A percentile compares a stretch with the other conserved stretches of the same genome.
Evolutionary conservation across 2,113 vertebrate species (phyloP).

Genomic region (Pycnonotus jocosus): DNA sequence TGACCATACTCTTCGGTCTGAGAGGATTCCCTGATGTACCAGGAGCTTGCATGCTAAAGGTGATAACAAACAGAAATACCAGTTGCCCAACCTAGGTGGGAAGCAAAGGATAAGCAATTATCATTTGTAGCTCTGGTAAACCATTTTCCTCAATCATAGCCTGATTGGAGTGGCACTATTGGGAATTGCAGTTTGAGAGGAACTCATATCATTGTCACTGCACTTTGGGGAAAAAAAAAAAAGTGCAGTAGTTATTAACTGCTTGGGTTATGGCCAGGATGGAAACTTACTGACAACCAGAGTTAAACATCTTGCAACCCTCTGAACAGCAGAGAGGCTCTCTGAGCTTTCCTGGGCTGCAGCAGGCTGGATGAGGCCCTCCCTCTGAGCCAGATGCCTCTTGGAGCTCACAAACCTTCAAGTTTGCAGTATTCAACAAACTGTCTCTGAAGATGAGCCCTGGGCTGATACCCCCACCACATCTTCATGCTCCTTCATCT

Average conservation of each 20-base stretch:
- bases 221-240: not conserved
- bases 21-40: no score
- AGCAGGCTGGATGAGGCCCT: not conserved
- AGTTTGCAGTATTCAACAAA: not conserved
- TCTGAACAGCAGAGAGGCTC: not conserved
- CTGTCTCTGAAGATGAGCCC: not conserved
- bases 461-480: rapidly evolving
- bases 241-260: not conserved
- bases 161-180: not conserved
- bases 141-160: not conserved
- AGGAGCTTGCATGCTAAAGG: not conserved
- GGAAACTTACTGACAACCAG: not conserved
- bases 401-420: not conserved
- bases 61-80: not conserved
- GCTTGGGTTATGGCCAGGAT: not conserved
- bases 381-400: not conserved
- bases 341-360: not conserved
- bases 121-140: not conserved
- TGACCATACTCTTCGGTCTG: no score
- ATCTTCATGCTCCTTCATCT: not conserved
- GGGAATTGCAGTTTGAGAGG: not conserved
- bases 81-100: not conserved
- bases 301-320: not conserved
- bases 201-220: not conserved
- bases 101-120: not conserved